Base-by-base conservation (phyloP, 2,888 invertebrate genomes). In the Hydraecia micacea region DNA sequence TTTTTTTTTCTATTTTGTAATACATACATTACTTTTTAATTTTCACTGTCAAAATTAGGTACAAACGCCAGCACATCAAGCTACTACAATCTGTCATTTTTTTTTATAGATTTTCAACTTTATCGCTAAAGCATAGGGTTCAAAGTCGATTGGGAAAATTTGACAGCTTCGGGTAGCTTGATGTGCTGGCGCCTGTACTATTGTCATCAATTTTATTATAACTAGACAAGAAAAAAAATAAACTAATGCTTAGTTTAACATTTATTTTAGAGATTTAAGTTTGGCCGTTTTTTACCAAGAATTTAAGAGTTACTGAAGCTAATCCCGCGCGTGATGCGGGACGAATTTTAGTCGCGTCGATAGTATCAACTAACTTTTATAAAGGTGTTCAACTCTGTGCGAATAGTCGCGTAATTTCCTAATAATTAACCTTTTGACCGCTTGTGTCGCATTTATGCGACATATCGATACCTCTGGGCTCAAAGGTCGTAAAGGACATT, bases 201-300 rank as follows among this genome's bases (percentile, higher is more conserved):
- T 77, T 65, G 63, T 76, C 77, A 77, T 52, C 1, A 18, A 55
- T 65, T 36, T 42, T 42, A 75, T 32, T 13, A 36, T 15, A 5
- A 60, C 13, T 13, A 4, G 46, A 46, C 5, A 46, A 15, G 2
- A 39, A 28, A 13, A 62, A 42, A 25, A 42, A 39, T n/a, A n/a
- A n/a, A n/a, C n/a, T n/a, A n/a, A n/a, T n/a, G 25, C 68, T 68
- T 49, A 69, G 1, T 32, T 28, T 32, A 13, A 68, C 7, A 49
- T 32, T 21, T 68, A 15, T 68, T 68, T 49, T 32, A 25, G 8
- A 25, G 13, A 32, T 49, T 69, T 32, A 68, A 25, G 8, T 68
- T 68, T 9, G 25, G 25, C 46, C 21, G 7, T 46, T 28, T 13
- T 28, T 68, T 21, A 21, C 7, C 32, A 32, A 21, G 5, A 32